These are phyloP conservation scores for Conistra vaccinii DNA, from an alignment of 2,888 invertebrate genomes.

Conservation along the genomic window DNA sequence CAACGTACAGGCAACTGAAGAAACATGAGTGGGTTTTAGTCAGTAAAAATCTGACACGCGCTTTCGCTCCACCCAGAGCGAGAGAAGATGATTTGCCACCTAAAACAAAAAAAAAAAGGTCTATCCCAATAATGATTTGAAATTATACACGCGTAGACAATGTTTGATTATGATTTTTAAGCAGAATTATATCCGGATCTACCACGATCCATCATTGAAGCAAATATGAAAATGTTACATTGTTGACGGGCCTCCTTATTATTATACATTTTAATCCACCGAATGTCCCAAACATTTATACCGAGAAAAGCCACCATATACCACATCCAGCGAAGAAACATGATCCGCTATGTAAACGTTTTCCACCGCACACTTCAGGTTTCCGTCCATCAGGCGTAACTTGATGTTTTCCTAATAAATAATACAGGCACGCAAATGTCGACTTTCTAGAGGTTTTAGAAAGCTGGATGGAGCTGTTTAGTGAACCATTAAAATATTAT, in stretches of 20 bases:
- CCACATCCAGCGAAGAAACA: not conserved
- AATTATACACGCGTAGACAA: not conserved
- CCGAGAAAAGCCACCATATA: not conserved
- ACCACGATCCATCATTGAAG: too few species aligned
- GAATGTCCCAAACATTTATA: not conserved
- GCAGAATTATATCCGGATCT: too few species aligned
- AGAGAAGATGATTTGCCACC: too few species aligned
- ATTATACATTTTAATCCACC: not conserved
- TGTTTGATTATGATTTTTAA: too few species aligned
- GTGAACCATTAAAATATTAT: constrained; percentile 65
- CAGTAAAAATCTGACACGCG: too few species aligned
- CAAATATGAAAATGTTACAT: not conserved
- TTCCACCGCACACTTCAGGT: constrained; percentile 16
- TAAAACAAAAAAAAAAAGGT: too few species aligned
- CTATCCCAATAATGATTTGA: too few species aligned
- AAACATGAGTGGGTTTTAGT: too few species aligned
- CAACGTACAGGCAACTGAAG: too few species aligned
- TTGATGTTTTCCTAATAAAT: constrained; percentile 43
- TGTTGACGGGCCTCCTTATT: not conserved
- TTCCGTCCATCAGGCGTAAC: constrained; percentile 9
- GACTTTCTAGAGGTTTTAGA: constrained; percentile 51
- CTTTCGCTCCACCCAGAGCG: too few species aligned
- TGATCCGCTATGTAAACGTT: constrained; percentile 1
- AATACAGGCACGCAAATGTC: constrained; percentile 54
- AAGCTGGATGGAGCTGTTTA: constrained; percentile 52